Evolutionary conservation across 1,140 invertebrate genomes (phyloP), one percentile per base, ranked within the genome.

Genomic region (Cotesia glomerata): DNA sequence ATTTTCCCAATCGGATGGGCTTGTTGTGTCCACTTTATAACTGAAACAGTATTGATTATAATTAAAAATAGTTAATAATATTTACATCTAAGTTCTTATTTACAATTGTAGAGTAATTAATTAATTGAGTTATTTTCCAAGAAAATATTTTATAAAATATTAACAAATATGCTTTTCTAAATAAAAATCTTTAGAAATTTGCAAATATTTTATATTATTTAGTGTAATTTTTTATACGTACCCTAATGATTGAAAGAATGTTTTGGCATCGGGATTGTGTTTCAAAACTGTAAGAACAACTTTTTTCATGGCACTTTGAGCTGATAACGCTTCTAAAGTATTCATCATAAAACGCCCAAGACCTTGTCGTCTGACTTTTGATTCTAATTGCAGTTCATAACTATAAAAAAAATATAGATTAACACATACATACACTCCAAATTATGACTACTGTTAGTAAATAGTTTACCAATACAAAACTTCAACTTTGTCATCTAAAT

Each of bases 321-420:
- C 90, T 9, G 92, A 93, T 75, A 95, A 90, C n/a, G 91, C 84
- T 83, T 95, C 94, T 36, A 96, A 80, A 56, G 91, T 88, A 81
- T 91, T 89, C 90, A 95, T 92, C 82, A 96, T 90, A 82, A 94
- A 95, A 79, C 92, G 92, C 4, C 95, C 95, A 56, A 96, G 85
- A 11, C 94, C 94, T 87, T 93, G 92, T 61, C 92, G 85, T 72
- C 91, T 89, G 58, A 89, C 88, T 13, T 83, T 79, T 51, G 88
- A 77, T 78, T 93, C 91, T 67, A 96, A 86, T 84, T 96, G 95
- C 77, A 96, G 88, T 87, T 96, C 95, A 86, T 96, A 96, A 84
- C 93, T 95, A 63, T 72, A 87, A 75, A 35, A 72, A 36, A 76
- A 52, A 32, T 62, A 66, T 65, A 63, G 0, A 45, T 61, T 62